Evolutionary conservation across 1,140 invertebrate genomes (phyloP), one percentile per base, ranked within the genome.

Genomic region (Dendrolimus kikuchii): DNA sequence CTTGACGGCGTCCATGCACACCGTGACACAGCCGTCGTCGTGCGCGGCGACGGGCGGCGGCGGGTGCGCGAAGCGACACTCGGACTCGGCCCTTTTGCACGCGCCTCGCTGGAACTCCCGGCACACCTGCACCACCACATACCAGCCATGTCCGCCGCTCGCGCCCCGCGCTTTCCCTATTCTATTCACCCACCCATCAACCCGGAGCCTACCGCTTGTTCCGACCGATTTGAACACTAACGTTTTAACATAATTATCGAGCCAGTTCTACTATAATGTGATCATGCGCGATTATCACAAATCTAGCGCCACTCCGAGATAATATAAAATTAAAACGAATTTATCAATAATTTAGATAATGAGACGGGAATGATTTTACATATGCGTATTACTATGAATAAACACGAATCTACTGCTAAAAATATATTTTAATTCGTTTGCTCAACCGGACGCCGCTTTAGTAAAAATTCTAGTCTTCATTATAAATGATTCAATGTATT

Each of bases 1-100:
- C 92, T 97, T 98, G 91, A 98, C 94, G 92, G 95, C 96, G 92
- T 98, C 96, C 96, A 98, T 98, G 95, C 96, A 98, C 92, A 98
- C 96, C 90, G 96, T 98, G 91, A 98, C 94, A 90, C 93, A 94
- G 92, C 96, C 95, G 92, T 97, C 96, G 90, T 95, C 94, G 90
- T 94, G 94, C 91, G 95, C 94, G 88, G 91, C 94, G 90, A 96
- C 94, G 90, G 94, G 93, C 89, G 96, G 95, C 89, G 96, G 93
- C 90, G 96, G 96, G 92, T 98, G 97, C 89, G 97, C 96, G 92
- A 96, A 98, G 90, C 96, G 95, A 93, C 97, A 98, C 92, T 98
- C 96, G 82, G 93, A 92, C 91, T 97, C 95, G 82, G 95, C 92
- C 88, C 96, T 94, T 91, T 96, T 96, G 92, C 97, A 98, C 91